Percentiles rank a stretch among this genome's conserved stretches.
phyloP scores from a whole-genome alignment of 2,888 invertebrate genomes.

The Pristionchus arcanus region DNA sequence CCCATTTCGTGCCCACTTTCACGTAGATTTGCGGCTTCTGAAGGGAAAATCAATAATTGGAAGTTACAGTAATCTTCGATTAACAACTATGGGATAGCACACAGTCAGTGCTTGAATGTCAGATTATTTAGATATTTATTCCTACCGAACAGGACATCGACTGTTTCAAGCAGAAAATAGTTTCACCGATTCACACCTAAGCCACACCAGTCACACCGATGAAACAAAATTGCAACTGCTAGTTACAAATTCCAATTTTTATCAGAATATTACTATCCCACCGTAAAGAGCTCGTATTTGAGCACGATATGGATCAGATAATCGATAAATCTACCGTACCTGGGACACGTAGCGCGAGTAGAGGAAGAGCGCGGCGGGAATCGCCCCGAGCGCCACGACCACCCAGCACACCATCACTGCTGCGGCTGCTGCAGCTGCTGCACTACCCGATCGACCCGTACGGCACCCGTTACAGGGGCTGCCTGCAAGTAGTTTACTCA shows the following conservation, averaged over 20 bases:
- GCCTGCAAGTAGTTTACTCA: not conserved
- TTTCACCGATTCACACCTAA: too few relatives aligned
- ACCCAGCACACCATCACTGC: not conserved
- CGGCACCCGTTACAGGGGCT: not conserved
- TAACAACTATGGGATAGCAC: not conserved
- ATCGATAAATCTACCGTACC: not conserved
- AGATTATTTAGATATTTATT: not conserved
- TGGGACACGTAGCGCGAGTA: slow-evolving; percentile 54
- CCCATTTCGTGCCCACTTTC: slow-evolving; percentile 45
- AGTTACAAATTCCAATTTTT: too few relatives aligned
- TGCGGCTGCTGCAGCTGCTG: not conserved
- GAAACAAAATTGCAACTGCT: not conserved
- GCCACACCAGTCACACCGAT: not conserved
- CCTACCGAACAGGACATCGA: not conserved
- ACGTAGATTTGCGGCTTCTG: slow-evolving; percentile 53
- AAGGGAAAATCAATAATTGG: not conserved
- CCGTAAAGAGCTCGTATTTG: too few relatives aligned
- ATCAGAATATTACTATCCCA: too few relatives aligned
- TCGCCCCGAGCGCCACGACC: slow-evolving; percentile 2
- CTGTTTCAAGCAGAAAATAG: too few relatives aligned
- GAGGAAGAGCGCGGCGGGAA: slow-evolving; percentile 50
- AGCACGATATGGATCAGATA: too few relatives aligned
- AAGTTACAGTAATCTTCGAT: not conserved
- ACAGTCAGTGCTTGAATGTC: not conserved
- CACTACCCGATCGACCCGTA: slow-evolving; percentile 25